Conservation (phyloP, 2,113 vertebrate genomes). For the Paradisaea rubra region DNA sequence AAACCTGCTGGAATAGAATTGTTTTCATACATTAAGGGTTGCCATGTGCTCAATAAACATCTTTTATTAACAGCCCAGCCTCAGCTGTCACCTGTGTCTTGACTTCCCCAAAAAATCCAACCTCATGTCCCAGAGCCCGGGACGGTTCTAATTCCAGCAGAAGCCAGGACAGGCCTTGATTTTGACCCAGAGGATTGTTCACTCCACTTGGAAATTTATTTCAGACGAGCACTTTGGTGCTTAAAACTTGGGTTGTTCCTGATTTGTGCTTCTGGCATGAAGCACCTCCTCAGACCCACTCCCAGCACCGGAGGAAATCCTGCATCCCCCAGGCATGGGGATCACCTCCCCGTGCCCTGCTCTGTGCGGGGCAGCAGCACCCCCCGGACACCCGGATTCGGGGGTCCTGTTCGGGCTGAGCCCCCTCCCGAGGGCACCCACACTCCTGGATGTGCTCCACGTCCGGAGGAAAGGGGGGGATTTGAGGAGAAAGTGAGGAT, state of each 20-base stretch:
- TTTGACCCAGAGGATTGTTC: background rate
- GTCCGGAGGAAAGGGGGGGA: accelerated
- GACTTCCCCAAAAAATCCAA: background rate
- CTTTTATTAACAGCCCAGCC: background rate
- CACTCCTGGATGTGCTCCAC: background rate
- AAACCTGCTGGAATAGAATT: background rate
- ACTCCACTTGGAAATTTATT: background rate
- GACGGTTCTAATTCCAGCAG: accelerated
- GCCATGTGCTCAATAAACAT: background rate
- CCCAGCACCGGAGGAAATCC: background rate
- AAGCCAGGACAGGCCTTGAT: background rate
- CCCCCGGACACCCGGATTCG: accelerated
- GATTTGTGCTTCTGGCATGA: accelerated
- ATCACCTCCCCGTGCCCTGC: accelerated
- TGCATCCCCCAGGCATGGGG: background rate
- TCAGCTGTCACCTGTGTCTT: background rate
- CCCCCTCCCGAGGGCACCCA: background rate
- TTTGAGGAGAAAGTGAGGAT: accelerated
- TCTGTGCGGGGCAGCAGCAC: accelerated
- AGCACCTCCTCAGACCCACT: background rate
- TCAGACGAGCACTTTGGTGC: accelerated
- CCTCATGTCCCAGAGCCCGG: accelerated
- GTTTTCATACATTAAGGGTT: background rate
- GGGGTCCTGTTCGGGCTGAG: background rate
- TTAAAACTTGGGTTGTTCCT: background rate